A percentile compares a stretch with the other conserved stretches of the same genome.
phyloP scores from a whole-genome alignment of 1,140 invertebrate genomes.

The Spodoptera frugiperda region DNA sequence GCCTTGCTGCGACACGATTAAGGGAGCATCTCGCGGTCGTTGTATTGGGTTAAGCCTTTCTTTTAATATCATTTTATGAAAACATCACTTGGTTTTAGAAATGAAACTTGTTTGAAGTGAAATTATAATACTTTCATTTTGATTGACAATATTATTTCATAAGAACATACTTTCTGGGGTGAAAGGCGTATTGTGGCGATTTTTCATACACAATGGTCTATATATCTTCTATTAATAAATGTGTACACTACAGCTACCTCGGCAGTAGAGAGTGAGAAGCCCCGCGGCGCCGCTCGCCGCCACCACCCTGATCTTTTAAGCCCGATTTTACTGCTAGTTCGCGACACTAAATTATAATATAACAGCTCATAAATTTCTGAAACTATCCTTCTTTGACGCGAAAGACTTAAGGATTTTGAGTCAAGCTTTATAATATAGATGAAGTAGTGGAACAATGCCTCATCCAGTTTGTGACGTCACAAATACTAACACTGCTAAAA shows the following conservation, averaged over 20 bases:
- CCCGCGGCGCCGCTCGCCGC: slow-evolving; percentile 44
- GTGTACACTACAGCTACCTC: slow-evolving; percentile 42
- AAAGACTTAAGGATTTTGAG: slow-evolving; percentile 67
- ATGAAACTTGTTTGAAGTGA: too few species aligned
- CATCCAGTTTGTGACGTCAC: neutral
- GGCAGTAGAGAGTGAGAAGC: neutral
- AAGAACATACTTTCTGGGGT: too few species aligned
- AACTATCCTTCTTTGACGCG: slow-evolving; percentile 79
- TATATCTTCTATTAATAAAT: neutral
- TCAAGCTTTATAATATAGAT: slow-evolving; percentile 35
- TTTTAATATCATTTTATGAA: neutral
- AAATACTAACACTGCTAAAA: neutral
- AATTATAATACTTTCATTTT: too few species aligned
- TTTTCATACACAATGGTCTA: neutral
- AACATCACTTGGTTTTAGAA: neutral
- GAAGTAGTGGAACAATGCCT: neutral
- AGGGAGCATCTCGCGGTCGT: neutral
- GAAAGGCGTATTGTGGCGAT: too few species aligned
- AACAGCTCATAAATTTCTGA: slow-evolving; percentile 83
- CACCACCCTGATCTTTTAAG: slow-evolving; percentile 79
- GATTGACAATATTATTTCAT: too few species aligned
- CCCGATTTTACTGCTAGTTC: slow-evolving; percentile 74
- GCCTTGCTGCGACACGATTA: neutral
- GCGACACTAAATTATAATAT: slow-evolving; percentile 84
- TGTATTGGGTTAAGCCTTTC: neutral